Conservation (phyloP, 1,140 invertebrate genomes). For the Anastrepha obliqua region DNA sequence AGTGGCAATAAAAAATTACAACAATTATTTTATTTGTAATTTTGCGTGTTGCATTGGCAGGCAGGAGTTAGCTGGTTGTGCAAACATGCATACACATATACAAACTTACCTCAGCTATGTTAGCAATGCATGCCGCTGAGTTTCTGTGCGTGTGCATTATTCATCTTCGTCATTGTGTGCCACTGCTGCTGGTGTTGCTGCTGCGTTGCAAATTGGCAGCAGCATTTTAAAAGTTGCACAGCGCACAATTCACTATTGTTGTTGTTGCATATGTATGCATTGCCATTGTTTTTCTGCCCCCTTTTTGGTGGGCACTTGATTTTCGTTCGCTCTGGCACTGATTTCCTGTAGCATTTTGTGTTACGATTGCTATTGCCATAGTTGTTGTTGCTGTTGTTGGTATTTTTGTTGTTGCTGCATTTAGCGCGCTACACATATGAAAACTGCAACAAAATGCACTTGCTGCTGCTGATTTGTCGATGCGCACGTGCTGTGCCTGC, state of each 20-base stretch:
- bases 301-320: neutral
- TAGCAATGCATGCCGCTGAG: neutral
- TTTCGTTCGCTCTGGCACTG: neutral
- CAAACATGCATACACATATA: too few species aligned
- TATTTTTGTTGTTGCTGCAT: neutral
- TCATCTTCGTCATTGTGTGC: constrained; percentile 6
- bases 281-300: neutral
- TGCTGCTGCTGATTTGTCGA: neutral
- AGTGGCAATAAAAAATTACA: constrained; percentile 38
- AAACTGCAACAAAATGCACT: neutral
- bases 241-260: constrained; percentile 38
- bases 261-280: neutral
- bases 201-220: constrained; percentile 38
- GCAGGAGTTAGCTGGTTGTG: neutral
- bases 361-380: neutral
- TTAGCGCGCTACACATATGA: neutral
- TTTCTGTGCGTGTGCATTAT: constrained; percentile 6
- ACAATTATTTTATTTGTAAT: constrained; percentile 50
- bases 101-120: neutral
- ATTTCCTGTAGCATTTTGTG: constrained; percentile 13
- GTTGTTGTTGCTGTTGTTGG: too few species aligned
- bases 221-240: neutral
- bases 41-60: neutral
- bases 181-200: neutral
- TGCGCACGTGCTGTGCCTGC: neutral